Evolutionary conservation across 2,797 vertebrate genomes (phyloP), one percentile per base, ranked within the genome.

Genomic region (Acipenser ruthenus): DNA sequence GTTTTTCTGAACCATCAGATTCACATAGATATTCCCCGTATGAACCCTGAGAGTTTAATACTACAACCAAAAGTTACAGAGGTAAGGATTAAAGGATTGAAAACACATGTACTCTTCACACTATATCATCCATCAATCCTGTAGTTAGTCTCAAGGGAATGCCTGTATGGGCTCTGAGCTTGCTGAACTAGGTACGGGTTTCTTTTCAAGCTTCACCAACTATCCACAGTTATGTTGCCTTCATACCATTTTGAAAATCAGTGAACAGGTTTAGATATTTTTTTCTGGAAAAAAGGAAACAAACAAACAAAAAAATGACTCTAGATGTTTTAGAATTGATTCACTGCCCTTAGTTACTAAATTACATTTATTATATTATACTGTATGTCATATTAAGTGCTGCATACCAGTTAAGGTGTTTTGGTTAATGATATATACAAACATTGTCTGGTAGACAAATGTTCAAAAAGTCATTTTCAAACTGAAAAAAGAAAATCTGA

Each of bases 11-110:
- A 69, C 75, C 80, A 81, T 82, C 88, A 99, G 96, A 99, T 99
- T 84, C 94, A 92, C 69, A 98, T 99, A 85, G 96, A 99, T 87
- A 93, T 98, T 83, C 95, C 96, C 69, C 92, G 95, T 68, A 99
- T 98, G 96, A 94, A 79, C 74, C 95, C 93, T 0, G 95, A 98
- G 81, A 84, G 83, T 69, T 83, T 99, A 84, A 87, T 94, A 72
- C 92, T 96, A 72, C 95, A 98, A 72, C 93, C 95, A 77, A 91
- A 92, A 82, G 94, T 96, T 77, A 95, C 90, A 0, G 93, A 98
- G 95, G 95, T 97, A 93, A 94, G 94, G 83, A 69, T 67, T 65
- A 51, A 50, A n/a, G 65, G 59, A 12, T 69, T 72, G 77, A 62
- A 67, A 65, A 15, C 10, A 68, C 50, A 12, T 64, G 15, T 10